Percentiles rank a stretch among this genome's conserved stretches.
phyloP scores from a whole-genome alignment of 2,888 invertebrate genomes.

The Habroteleia sp. region DNA sequence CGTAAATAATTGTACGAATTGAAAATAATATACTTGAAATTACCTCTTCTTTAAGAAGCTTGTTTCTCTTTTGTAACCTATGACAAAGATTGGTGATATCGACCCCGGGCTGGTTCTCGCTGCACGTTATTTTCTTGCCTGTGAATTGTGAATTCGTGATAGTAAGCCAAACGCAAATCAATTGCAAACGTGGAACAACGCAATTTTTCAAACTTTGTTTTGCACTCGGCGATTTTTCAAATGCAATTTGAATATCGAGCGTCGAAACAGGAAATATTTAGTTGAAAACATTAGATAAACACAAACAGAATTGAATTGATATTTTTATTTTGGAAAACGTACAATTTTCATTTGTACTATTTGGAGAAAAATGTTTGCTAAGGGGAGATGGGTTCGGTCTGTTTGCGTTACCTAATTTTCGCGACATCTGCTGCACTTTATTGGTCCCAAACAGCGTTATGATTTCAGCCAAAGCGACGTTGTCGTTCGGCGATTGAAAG shows the following conservation, averaged over 20 bases:
- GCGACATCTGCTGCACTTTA: slow-evolving; percentile 86
- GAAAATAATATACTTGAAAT: too few relatives aligned
- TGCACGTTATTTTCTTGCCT: slow-evolving; percentile 83
- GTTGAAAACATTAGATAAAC: too few relatives aligned
- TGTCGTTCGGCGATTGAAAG: slow-evolving; percentile 90
- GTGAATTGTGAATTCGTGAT: slow-evolving; percentile 48
- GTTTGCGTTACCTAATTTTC: slow-evolving; percentile 83
- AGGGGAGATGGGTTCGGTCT: too few relatives aligned
- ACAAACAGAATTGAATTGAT: too few relatives aligned
- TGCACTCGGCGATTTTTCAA: too few relatives aligned
- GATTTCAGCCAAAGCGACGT: slow-evolving; percentile 91
- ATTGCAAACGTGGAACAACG: too few relatives aligned
- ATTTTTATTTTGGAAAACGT: too few relatives aligned
- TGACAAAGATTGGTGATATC: slow-evolving; percentile 78
- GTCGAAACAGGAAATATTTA: too few relatives aligned
- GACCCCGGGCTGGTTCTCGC: slow-evolving; percentile 82
- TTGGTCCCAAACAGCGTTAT: slow-evolving; percentile 89
- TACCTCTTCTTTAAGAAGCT: slow-evolving; percentile 68
- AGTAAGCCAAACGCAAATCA: too few relatives aligned
- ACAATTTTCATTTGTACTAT: too few relatives aligned
- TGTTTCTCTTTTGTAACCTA: slow-evolving; percentile 74
- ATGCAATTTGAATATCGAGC: too few relatives aligned
- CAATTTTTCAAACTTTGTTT: slow-evolving; percentile 14
- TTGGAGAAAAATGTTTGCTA: slow-evolving; percentile 51
- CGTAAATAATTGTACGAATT: too few relatives aligned